Evolutionary conservation across 2,888 invertebrate species (phyloP), one percentile per base, ranked within the genome.

Genomic region (Caenorhabditis zanzibari): DNA sequence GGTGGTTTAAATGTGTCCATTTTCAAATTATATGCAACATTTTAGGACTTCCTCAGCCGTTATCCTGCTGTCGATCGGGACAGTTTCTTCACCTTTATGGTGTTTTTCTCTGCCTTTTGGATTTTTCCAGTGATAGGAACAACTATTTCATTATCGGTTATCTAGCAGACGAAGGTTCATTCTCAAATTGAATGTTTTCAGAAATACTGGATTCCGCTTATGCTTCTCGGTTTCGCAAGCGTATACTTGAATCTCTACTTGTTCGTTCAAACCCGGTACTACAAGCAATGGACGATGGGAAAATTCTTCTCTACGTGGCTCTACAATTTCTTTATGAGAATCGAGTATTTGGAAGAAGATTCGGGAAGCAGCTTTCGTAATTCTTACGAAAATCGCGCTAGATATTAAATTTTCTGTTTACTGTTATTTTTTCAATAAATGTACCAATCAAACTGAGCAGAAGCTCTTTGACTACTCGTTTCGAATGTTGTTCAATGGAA

Each of bases 211-310:
- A 19, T 47, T n/a, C 19, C 47, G 12, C 26, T 63, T 6, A 12
- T 24, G 7, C 10, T 32, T 32, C 22, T 75, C 32, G 75, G 56
- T 24, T 66, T 66, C 7, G 1, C 19, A 2, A 19, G 44, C 35
- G 56, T 66, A 14, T 66, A 66, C 24, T 10, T 64, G 28, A 75
- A 75, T n/a, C 47, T 75, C 2, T 75, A 66, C 22, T 44, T 75
- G 6, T 75, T 64, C 24, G 75, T 66, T 7, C 75, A 58, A 44
- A 56, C 56, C 6, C 32, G 75, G 10, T 75, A 75, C 22, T 54
- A 66, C 26, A 35, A n/a, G n/a, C 64, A 66, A 47, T 66, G 64
- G 75, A 26, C 14, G 0, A 75, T 75, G 66, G 3, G 22, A 1
- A 64, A 41, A 22, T 66, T 75, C 10, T 41, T 56, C 2, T 6